phyloP scores from a whole-genome alignment of 2,113 vertebrate species.

The Pollachius pollachius region DNA sequence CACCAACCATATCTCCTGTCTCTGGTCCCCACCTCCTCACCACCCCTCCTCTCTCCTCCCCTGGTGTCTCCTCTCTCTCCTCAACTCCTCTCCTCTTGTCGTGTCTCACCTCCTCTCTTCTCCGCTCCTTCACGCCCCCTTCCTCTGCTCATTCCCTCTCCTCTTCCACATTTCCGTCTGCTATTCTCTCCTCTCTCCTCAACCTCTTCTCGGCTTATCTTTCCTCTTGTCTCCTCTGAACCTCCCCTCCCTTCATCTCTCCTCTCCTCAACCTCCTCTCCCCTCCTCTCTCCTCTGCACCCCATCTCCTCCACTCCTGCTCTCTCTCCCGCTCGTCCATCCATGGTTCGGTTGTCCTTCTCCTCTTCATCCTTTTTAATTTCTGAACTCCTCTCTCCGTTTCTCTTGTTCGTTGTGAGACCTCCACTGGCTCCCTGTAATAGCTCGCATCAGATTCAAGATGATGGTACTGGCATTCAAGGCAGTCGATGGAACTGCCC shows the following conservation, averaged over 20 bases:
- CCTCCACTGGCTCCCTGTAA: too few relatives aligned
- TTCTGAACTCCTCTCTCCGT: too few relatives aligned
- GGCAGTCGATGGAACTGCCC: too few relatives aligned
- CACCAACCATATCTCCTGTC: background rate
- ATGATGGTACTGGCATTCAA: too few relatives aligned
- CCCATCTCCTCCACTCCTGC: background rate
- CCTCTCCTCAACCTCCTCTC: background rate
- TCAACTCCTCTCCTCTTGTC: slow-evolving; percentile 44
- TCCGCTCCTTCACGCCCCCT: background rate
- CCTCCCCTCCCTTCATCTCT: slow-evolving; percentile 51
- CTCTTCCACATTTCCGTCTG: too few relatives aligned
- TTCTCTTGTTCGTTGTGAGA: too few relatives aligned
- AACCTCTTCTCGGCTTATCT: background rate
- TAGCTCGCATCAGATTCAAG: too few relatives aligned
- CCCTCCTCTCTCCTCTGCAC: background rate
- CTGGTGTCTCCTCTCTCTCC: background rate
- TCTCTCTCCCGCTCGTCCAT: too few relatives aligned
- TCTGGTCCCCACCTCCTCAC: too few relatives aligned
- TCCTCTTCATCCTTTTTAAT: too few relatives aligned
- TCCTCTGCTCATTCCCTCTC: background rate
- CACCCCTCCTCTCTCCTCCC: background rate
- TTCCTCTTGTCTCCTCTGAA: background rate
- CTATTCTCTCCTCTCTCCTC: background rate
- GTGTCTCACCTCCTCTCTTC: slow-evolving; percentile 35
- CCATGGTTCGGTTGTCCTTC: too few relatives aligned